phyloP scores from a whole-genome alignment of 2,113 vertebrate genomes.

The Alouatta palliata region DNA sequence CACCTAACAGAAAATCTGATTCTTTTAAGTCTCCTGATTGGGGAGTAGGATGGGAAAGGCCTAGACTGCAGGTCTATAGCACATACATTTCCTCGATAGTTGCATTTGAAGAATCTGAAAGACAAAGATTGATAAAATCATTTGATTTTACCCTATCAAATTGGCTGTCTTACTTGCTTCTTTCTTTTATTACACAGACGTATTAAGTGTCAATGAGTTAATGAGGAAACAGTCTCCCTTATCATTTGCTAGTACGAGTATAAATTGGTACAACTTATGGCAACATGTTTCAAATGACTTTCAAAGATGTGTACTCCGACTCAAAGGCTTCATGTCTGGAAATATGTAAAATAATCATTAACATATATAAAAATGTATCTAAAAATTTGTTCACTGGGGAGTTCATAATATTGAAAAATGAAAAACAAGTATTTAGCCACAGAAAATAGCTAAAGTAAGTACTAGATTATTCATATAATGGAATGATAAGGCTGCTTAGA shows the following conservation, averaged over 20 bases:
- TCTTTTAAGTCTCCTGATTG: neutral
- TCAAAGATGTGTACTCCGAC: neutral
- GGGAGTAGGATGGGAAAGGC: neutral
- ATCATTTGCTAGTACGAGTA: neutral
- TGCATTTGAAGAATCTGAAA: neutral
- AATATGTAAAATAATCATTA: neutral
- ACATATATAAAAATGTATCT: neutral
- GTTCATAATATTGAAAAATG: neutral
- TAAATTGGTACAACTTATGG: neutral
- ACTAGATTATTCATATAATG: neutral
- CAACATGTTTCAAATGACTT: neutral
- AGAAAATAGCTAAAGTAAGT: neutral
- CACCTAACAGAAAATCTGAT: neutral
- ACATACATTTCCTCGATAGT: neutral
- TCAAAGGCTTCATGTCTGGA: neutral
- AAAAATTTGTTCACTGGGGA: neutral
- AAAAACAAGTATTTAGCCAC: neutral
- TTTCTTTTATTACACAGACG: neutral
- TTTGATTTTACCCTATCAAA: neutral
- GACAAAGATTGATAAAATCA: neutral
- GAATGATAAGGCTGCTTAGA: neutral
- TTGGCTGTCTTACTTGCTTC: neutral
- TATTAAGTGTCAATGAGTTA: neutral
- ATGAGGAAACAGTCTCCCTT: neutral
- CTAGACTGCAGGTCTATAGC: neutral